Conservation (phyloP, 2,888 invertebrate species). For the Julus scandinavius region DNA sequence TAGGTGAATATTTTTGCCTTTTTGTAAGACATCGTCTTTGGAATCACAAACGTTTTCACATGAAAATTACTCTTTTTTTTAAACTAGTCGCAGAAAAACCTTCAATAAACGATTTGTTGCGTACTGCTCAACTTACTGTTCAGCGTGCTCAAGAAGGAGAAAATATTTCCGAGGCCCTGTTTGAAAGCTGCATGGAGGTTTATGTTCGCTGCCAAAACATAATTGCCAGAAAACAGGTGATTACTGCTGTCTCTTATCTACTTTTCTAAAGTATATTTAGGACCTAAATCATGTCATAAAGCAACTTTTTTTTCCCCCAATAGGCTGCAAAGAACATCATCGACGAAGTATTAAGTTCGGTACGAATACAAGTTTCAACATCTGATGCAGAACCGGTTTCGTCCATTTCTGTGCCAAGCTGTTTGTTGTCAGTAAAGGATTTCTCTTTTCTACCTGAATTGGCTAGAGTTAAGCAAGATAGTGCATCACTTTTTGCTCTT, state of each 20-base stretch:
- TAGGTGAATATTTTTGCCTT: neutral
- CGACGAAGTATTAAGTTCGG: conserved; percentile 51
- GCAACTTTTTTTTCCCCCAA: neutral
- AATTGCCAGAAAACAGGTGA: conserved; percentile 62
- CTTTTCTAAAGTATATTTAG: neutral
- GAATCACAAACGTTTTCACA: neutral
- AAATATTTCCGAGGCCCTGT: conserved; percentile 70
- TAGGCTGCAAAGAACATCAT: conserved; percentile 58
- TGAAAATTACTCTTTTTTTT: neutral
- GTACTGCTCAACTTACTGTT: conserved; percentile 73
- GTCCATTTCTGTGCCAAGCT: neutral
- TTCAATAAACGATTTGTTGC: conserved; percentile 74
- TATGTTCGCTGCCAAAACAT: conserved; percentile 72
- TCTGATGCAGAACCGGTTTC: neutral
- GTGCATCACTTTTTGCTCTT: conserved; percentile 36
- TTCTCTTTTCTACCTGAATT: conserved; percentile 50
- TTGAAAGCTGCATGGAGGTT: conserved; percentile 73
- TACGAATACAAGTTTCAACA: neutral
- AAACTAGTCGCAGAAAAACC: conserved; percentile 72
- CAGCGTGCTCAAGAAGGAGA: conserved; percentile 76
- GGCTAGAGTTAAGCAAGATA: conserved; percentile 31
- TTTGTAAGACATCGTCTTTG: neutral
- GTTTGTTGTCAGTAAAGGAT: conserved; percentile 58
- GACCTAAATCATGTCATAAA: neutral
- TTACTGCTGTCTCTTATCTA: neutral